Base-by-base conservation (phyloP, 2,113 vertebrate genomes). In the Porphyrio hochstetteri region DNA sequence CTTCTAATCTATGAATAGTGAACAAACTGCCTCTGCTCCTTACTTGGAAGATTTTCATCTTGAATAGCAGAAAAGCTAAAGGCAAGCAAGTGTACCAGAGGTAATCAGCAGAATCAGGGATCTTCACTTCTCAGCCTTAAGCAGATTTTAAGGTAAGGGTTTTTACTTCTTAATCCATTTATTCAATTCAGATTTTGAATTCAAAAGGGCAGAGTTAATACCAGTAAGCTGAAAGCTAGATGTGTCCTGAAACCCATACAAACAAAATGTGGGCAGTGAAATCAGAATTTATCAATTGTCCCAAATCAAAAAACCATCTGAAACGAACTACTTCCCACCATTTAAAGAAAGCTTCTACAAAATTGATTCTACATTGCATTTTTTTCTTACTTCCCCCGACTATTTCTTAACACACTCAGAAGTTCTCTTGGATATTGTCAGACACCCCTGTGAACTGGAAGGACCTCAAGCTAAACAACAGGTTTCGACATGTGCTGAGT, bases 141-240 rank as follows among this genome's bases (percentile, higher is more conserved):
- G 55, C 31, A 36, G 40, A 23, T 74, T 95, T 91, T 87, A 80
- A 94, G n/a, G 87, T 46, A 78, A 74, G 55, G 72, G 36, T 64
- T 91, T 94, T 86, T 52, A 63, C n/a, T 78, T n/a, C 38, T 76
- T 89, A 92, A 89, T 78, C 74, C 81, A 71, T 75, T 84, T 84
- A 78, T 65, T 93, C 20, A 76, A 75, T 84, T 89, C 65, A 42
- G 57, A 48, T 48, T 31, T 48, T 31, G 42, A 91, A 87, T 60
- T 44, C 10, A 79, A 82, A 89, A 92, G 38, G 13, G 25, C 35
- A 84, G 74, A 94, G 38, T 75, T 85, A 94, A 67, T 52, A 78
- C 35, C 44, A 79, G 50, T 61, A 85, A 75, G 40, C 53, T 88
- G 53, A 90, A 94, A 90, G 84, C 21, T 17, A 74, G 60, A 18